Evolutionary conservation across 1,140 invertebrate species (phyloP).

Genomic region (Megalonaias nervosa): DNA sequence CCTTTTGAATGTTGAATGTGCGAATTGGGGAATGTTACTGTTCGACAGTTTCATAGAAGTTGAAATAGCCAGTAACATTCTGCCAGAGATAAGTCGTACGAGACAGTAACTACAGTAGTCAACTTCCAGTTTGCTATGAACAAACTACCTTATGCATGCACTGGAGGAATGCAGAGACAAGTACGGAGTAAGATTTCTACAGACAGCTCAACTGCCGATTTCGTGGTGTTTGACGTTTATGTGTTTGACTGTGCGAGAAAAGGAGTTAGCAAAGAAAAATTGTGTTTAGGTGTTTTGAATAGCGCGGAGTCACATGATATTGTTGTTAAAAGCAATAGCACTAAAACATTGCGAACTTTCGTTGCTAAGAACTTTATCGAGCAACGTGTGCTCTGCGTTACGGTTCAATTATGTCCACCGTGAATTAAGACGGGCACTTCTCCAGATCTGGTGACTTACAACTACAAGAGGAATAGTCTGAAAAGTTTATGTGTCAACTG

Average conservation of each 20-base stretch:
- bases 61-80: constrained; percentile 1
- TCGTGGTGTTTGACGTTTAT: constrained; percentile 34
- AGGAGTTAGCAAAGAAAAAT: constrained; percentile 8
- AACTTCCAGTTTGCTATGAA: constrained; percentile 5
- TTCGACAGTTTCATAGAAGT: constrained; percentile 27
- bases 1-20: constrained; percentile 26
- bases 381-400: constrained; percentile 6
- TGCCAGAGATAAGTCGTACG: not conserved
- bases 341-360: not conserved
- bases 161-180: constrained; percentile 22
- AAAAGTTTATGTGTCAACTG: not conserved
- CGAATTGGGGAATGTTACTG: constrained; percentile 18
- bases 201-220: not conserved
- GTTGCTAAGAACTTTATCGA: not conserved
- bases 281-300: constrained; percentile 11
- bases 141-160: constrained; percentile 5
- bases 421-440: not conserved
- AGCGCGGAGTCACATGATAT: not conserved
- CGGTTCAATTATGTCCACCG: not conserved
- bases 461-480: not conserved
- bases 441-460: constrained; percentile 7
- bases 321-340: constrained; percentile 3
- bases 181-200: constrained; percentile 29
- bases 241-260: constrained; percentile 6
- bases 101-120: constrained; percentile 5